phyloP scores from a whole-genome alignment of 2,797 vertebrate genomes.

The Tinamus major region DNA sequence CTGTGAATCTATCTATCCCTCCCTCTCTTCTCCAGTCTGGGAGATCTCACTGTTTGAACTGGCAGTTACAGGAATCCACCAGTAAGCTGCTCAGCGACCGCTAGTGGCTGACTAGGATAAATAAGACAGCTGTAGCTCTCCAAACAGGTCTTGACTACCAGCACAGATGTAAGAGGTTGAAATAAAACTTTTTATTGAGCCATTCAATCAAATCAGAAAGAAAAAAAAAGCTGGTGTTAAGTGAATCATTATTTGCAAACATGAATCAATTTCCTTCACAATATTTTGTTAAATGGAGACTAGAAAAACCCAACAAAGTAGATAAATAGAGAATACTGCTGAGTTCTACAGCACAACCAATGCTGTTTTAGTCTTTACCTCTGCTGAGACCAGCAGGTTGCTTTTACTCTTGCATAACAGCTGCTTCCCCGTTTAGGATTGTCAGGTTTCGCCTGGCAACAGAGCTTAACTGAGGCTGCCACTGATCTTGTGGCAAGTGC shows the following conservation, averaged over 20 bases:
- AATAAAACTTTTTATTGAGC: neutral
- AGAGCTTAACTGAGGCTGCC: neutral
- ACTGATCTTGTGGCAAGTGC: fast-evolving
- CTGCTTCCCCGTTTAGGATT: fast-evolving
- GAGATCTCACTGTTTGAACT: neutral
- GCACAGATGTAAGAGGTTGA: neutral
- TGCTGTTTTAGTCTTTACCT: neutral
- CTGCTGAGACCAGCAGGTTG: neutral
- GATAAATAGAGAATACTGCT: neutral
- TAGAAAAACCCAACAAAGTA: neutral
- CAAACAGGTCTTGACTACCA: neutral
- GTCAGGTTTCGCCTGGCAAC: neutral
- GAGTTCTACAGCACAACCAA: neutral
- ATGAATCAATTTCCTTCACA: neutral
- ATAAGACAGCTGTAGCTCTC: neutral
- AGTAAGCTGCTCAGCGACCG: neutral
- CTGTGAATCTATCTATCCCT: neutral
- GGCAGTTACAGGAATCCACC: neutral
- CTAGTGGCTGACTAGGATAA: neutral
- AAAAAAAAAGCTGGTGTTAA: neutral
- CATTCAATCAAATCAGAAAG: neutral
- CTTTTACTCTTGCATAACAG: neutral
- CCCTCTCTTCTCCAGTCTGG: neutral
- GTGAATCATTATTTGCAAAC: neutral
- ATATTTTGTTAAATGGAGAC: neutral